Evolutionary conservation across 2,888 invertebrate genomes (phyloP).

Genomic region (Pyralis farinalis): DNA sequence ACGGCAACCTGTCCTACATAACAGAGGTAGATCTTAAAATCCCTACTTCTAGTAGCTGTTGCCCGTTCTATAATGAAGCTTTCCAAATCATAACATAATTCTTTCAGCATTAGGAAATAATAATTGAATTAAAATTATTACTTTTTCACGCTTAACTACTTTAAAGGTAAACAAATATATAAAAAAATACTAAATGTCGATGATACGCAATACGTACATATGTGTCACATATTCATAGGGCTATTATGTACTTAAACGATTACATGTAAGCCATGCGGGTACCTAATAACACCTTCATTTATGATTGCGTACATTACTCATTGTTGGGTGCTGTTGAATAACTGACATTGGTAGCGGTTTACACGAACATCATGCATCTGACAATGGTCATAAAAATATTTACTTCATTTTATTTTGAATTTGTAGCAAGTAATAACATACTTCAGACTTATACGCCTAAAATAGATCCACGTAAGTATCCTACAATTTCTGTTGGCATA

Average conservation of each 20-base stretch:
- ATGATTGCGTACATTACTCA: constrained; percentile 34
- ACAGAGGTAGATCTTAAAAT: too few species aligned
- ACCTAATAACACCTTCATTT: constrained; percentile 40
- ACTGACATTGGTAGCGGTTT: constrained; percentile 33
- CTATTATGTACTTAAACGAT: constrained; percentile 41
- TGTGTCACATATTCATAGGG: constrained; percentile 27
- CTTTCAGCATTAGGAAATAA: too few species aligned
- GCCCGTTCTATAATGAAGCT: too few species aligned
- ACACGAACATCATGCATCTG: constrained; percentile 14
- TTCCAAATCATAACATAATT: too few species aligned
- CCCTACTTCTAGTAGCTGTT: too few species aligned
- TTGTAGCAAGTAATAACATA: too few species aligned
- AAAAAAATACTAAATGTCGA: not conserved
- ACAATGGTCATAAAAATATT: not conserved
- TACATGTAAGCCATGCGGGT: constrained; percentile 48
- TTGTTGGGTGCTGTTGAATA: constrained; percentile 34
- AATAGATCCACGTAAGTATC: too few species aligned
- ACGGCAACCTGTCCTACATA: too few species aligned
- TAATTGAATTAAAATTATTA: too few species aligned
- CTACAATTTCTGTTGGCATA: too few species aligned
- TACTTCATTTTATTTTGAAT: not conserved
- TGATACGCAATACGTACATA: not conserved
- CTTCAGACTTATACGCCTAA: too few species aligned
- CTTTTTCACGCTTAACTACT: too few species aligned
- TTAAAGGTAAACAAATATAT: not conserved